Evolutionary conservation across 2,888 invertebrate genomes (phyloP).

Genomic region (Spilosoma lubricipeda): DNA sequence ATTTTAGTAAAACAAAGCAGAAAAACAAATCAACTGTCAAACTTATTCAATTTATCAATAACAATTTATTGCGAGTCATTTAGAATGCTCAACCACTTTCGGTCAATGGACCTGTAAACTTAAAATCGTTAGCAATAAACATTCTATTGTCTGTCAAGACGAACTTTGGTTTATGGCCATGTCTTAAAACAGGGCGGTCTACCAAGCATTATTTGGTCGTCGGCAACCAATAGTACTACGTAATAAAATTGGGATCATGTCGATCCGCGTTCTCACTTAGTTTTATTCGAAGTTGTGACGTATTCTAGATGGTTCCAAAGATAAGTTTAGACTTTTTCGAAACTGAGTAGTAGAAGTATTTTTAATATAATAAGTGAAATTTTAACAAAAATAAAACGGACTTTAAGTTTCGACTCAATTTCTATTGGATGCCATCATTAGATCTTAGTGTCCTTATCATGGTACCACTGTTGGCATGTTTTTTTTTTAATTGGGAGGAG

Average conservation of each 20-base stretch:
- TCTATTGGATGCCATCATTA: no score
- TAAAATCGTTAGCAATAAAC: slow-evolving; percentile 62
- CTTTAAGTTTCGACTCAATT: no score
- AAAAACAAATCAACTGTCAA: slow-evolving; percentile 17
- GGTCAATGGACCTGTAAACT: slow-evolving; percentile 63
- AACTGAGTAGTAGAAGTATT: no score
- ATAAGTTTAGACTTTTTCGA: neutral
- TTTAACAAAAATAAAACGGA: no score
- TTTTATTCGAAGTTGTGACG: slow-evolving; percentile 12
- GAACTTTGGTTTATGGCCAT: slow-evolving; percentile 60
- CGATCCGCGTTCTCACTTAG: slow-evolving; percentile 4
- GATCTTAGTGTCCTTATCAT: no score
- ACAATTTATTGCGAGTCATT: slow-evolving; percentile 14
- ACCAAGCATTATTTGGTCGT: slow-evolving; percentile 45
- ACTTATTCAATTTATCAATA: slow-evolving; percentile 18
- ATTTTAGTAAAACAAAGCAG: slow-evolving; percentile 1
- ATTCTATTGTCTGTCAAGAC: slow-evolving; percentile 63
- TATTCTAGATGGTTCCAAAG: slow-evolving; percentile 1
- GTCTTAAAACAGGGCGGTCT: slow-evolving; percentile 45
- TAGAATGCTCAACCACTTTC: slow-evolving; percentile 25
- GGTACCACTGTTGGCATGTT: no score
- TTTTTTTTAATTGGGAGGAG: no score
- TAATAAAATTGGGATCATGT: slow-evolving; percentile 36
- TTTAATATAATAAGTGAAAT: no score
- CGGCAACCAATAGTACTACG: slow-evolving; percentile 36